Evolutionary conservation across 2,888 invertebrate species (phyloP).

Genomic region (Athalia cordata): DNA sequence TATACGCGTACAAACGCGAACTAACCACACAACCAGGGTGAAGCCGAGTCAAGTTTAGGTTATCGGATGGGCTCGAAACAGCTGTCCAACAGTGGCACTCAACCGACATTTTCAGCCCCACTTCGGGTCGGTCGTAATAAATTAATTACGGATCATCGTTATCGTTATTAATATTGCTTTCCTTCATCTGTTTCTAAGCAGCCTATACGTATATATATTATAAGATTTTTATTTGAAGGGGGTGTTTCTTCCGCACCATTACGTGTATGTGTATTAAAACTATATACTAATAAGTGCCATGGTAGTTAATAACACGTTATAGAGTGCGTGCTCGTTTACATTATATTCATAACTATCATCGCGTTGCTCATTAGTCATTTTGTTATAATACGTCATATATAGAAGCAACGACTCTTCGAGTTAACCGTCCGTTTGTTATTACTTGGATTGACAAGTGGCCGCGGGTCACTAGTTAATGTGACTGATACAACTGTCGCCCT

Average conservation of each 20-base stretch:
- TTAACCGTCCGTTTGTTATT: slow-evolving; percentile 49
- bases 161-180: no score
- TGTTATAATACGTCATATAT: slow-evolving; percentile 9
- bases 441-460: slow-evolving; percentile 61
- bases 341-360: slow-evolving; percentile 35
- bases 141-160: no score
- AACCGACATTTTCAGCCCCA: slow-evolving; percentile 43
- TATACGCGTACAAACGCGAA: slow-evolving; percentile 64
- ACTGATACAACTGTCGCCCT: slow-evolving; percentile 43
- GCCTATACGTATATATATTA: no score
- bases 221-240: not conserved
- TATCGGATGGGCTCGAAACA: slow-evolving; percentile 68
- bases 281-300: not conserved
- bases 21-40: slow-evolving; percentile 52
- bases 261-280: no score
- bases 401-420: slow-evolving; percentile 22
- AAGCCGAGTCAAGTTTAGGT: slow-evolving; percentile 62
- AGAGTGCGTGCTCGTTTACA: slow-evolving; percentile 23
- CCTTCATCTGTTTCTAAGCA: no score
- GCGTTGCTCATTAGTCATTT: slow-evolving; percentile 40
- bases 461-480: slow-evolving; percentile 57
- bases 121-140: no score
- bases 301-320: not conserved
- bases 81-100: slow-evolving; percentile 71
- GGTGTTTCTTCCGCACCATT: not conserved